phyloP scores from a whole-genome alignment of 2,113 vertebrate species.

The Callipepla squamata region DNA sequence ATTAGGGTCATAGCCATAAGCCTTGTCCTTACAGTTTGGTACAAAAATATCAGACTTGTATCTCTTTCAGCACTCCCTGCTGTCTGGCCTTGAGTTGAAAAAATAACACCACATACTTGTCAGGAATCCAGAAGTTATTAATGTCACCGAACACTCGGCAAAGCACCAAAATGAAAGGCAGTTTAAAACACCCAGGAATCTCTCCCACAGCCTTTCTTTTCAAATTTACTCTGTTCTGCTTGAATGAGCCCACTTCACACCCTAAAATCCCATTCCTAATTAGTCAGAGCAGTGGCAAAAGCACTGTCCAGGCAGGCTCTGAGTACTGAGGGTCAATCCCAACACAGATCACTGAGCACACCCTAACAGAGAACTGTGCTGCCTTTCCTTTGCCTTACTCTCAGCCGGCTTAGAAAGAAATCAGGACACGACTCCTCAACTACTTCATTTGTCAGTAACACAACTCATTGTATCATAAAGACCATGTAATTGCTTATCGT shows the following conservation, averaged over 20 bases:
- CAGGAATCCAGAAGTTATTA: neutral
- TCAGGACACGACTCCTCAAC: rapidly evolving
- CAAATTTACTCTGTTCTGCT: neutral
- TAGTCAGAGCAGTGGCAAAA: neutral
- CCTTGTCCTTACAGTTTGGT: neutral
- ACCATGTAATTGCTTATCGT: neutral
- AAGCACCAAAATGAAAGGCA: neutral
- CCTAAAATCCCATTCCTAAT: neutral
- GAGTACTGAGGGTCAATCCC: neutral
- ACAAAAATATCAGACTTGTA: neutral
- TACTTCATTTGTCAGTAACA: neutral
- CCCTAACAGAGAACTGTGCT: rapidly evolving
- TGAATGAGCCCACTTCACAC: neutral
- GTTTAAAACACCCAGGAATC: neutral
- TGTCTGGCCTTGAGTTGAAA: neutral
- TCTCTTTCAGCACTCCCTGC: neutral
- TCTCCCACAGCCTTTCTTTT: neutral
- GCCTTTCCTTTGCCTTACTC: neutral
- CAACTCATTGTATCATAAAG: neutral
- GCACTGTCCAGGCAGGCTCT: neutral
- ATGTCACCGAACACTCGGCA: neutral
- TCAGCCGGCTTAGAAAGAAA: neutral
- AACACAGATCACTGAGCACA: neutral
- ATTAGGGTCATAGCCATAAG: neutral
- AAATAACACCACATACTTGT: neutral